A percentile compares a stretch with the other conserved stretches of the same genome.
Evolutionary conservation across 35 echinoderm and acorn worm genomes (phyloP).

Genomic region (Lytechinus pictus): DNA sequence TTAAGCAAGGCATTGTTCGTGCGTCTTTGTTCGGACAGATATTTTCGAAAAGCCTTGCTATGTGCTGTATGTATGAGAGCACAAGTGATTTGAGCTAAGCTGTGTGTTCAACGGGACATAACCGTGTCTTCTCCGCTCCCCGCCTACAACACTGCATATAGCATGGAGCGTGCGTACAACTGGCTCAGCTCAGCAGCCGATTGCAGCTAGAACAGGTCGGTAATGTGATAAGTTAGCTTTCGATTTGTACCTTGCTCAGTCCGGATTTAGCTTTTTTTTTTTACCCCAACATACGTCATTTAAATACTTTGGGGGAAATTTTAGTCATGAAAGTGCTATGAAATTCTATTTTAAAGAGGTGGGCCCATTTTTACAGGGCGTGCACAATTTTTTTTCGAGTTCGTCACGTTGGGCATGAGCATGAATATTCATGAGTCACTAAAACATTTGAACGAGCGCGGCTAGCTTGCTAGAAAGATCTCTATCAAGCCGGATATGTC

Average conservation of each 20-base stretch:
- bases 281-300: not conserved
- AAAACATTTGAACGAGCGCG: slow-evolving; percentile 28
- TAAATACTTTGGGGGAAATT: not conserved
- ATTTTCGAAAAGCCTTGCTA: slow-evolving; percentile 45
- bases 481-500: not conserved
- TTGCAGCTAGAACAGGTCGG: slow-evolving; percentile 3
- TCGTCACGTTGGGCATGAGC: slow-evolving; percentile 32
- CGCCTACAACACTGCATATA: not conserved
- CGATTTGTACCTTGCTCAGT: not conserved
- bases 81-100: not conserved
- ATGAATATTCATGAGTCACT: slow-evolving; percentile 47
- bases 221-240: slow-evolving; percentile 26
- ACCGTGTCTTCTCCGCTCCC: slow-evolving; percentile 6
- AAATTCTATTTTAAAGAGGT: not conserved
- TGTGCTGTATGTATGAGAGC: slow-evolving; percentile 30
- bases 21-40: slow-evolving; percentile 72
- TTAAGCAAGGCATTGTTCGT: slow-evolving; percentile 71
- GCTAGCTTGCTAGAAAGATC: slow-evolving; percentile 39
- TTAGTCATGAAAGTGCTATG: not conserved
- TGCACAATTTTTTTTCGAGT: not conserved
- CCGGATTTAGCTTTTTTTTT: not conserved
- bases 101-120: slow-evolving; percentile 45
- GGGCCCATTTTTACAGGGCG: slow-evolving; percentile 15
- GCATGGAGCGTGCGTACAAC: not conserved
- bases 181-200: not conserved